Evolutionary conservation across 30 jellyfish, hydroid and myxozoan genomes (phyloP), one percentile per base, ranked within the genome.

Genomic region (Hydra vulgaris): DNA sequence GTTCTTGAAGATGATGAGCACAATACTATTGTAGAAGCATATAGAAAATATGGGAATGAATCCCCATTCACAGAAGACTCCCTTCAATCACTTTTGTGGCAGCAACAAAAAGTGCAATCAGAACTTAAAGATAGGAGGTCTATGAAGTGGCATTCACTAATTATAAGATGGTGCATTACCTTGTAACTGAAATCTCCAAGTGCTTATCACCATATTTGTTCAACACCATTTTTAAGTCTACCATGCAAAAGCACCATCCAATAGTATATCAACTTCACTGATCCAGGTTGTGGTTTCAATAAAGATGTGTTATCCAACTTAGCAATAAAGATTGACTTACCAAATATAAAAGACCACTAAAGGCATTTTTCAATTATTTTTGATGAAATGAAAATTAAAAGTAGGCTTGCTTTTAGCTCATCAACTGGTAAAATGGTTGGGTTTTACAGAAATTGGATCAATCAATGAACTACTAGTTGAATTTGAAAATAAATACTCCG

Each of bases 371-470:
- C 79, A 25, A 76, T 76, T 1, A 26, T 76, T 19, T 76, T 25
- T 76, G 84, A 76, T 77, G 84, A 76, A 53, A 76, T 76, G 84
- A 26, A 76, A 20, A 25, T 76, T 1, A 76, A 53, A 76, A 25
- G 79, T 18, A 81, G 84, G 7, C 79, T 76, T 18, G 79, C 19
- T 19, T 76, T 18, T 76, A 26, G 79, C 24, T 21, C 52, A 25
- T 53, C 84, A 26, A 25, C 79, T 76, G 84, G 84, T 1, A 76
- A 53, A n/a, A 26, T 53, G 54, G 84, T 76, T 5, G 84, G 84
- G 3, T 76, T n/a, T 25, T 25, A 8, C 84, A 25, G 81, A 76
- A 53, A 76, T 25, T 76, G 52, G 79, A 15, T 21, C 25, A 26
- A 20, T 76, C 79, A 76, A 76, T 76, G 81, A 76, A n/a, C 27